Percentiles rank a stretch among this genome's conserved stretches.
Conservation (phyloP, 2,888 invertebrate species). For the Amphipyra berbera region DNA sequence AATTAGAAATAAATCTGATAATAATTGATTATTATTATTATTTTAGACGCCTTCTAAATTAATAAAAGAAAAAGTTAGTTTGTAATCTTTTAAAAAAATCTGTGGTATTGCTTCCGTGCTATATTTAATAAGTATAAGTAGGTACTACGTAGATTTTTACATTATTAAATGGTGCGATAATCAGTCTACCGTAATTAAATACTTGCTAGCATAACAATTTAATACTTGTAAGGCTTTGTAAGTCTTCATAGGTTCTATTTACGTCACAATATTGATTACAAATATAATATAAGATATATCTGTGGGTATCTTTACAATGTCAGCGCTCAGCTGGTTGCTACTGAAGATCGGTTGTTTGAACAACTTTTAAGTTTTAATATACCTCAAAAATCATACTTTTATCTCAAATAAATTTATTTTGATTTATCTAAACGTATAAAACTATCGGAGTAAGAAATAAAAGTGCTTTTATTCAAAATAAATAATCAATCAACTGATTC, state of each 20-base stretch:
- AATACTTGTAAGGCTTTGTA: conserved; percentile 29
- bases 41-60: no score
- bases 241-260: conserved; percentile 36
- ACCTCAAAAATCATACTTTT: not conserved
- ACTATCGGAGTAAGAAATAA: not conserved
- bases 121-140: no score
- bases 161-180: no score
- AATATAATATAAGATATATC: not conserved
- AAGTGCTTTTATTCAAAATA: conserved; percentile 2
- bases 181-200: conserved; percentile 16
- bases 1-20: not conserved
- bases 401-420: not conserved
- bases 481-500: conserved; percentile 60
- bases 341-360: not conserved
- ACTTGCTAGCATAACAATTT: conserved; percentile 1
- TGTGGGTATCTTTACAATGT: not conserved
- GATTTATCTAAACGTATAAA: conserved; percentile 1
- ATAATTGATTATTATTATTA: no score
- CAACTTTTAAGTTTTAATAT: conserved; percentile 6
- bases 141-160: no score
- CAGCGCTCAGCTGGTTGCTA: conserved; percentile 1
- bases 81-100: no score
- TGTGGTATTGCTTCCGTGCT: no score
- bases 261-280: conserved; percentile 43
- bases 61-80: no score